A percentile compares a stretch with the other conserved stretches of the same genome.
These are phyloP conservation scores for Sphenopsis melanotis DNA, from an alignment of 2,797 vertebrate genomes.

Conservation along the genomic window DNA sequence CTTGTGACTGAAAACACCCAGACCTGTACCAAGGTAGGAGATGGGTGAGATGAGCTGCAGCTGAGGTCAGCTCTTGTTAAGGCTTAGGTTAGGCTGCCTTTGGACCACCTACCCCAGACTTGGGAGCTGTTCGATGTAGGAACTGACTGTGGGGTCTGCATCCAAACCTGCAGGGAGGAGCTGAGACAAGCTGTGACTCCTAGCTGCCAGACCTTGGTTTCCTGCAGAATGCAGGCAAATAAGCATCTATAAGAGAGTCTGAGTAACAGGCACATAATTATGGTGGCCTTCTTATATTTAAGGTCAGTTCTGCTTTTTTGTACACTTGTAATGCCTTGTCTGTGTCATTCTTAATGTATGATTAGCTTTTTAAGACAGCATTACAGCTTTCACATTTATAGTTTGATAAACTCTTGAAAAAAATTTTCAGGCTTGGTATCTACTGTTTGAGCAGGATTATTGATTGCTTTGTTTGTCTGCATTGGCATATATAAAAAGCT, in stretches of 20 bases:
- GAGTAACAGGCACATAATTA: not conserved
- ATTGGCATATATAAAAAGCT: not conserved
- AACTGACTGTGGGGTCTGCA: not conserved
- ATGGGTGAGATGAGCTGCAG: not conserved
- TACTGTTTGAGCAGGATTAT: not conserved
- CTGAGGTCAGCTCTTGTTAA: not conserved
- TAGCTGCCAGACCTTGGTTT: not conserved
- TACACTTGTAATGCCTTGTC: not conserved
- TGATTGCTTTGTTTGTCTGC: not conserved
- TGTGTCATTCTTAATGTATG: not conserved
- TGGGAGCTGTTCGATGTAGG: rapidly evolving
- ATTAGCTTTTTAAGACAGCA: not conserved
- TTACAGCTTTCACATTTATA: not conserved
- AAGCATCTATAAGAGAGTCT: not conserved
- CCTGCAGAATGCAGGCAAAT: not conserved
- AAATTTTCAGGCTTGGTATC: not conserved
- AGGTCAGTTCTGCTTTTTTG: not conserved
- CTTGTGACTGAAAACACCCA: not conserved
- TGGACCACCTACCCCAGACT: not conserved
- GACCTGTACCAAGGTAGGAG: not conserved
- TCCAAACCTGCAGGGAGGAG: not conserved
- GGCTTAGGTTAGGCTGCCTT: not conserved
- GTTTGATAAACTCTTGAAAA: not conserved
- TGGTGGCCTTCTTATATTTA: not conserved
- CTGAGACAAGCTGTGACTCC: not conserved